phyloP scores from a whole-genome alignment of 2,113 vertebrate genomes.

The Neodontobutis hainanensis region DNA sequence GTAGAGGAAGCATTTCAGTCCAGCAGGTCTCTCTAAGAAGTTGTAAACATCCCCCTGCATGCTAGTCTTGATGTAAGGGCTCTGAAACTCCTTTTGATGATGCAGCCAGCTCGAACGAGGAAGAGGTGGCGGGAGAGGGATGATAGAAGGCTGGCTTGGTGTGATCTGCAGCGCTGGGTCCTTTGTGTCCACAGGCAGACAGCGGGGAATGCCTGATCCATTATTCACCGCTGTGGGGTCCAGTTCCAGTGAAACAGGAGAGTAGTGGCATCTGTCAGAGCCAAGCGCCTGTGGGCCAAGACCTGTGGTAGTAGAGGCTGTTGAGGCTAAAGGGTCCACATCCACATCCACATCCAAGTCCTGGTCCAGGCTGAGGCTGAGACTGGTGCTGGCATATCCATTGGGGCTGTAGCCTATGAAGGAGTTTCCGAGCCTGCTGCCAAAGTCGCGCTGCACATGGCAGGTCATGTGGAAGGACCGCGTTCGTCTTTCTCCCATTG shows the following conservation, averaged over 20 bases:
- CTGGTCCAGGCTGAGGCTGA: slow-evolving; percentile 55
- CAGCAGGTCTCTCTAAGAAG: slow-evolving; percentile 90
- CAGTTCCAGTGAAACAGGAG: slow-evolving; percentile 79
- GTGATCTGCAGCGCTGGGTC: slow-evolving; percentile 65
- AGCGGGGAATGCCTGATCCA: slow-evolving; percentile 71
- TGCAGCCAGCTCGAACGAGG: slow-evolving; percentile 59
- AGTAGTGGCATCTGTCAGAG: slow-evolving; percentile 66
- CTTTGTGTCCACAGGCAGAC: slow-evolving; percentile 55
- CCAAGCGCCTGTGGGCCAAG: slow-evolving; percentile 19
- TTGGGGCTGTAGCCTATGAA: slow-evolving; percentile 62
- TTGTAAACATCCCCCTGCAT: slow-evolving; percentile 90
- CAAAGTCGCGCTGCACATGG: slow-evolving; percentile 61
- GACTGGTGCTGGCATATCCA: slow-evolving; percentile 58
- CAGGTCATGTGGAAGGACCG: slow-evolving; percentile 65
- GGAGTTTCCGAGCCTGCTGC: slow-evolving; percentile 53
- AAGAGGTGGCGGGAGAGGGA: slow-evolving; percentile 39
- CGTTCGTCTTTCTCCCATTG: slow-evolving; percentile 69
- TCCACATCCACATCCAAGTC: slow-evolving; percentile 40
- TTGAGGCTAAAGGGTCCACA: slow-evolving; percentile 29
- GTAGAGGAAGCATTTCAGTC: slow-evolving; percentile 88
- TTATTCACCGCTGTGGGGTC: slow-evolving; percentile 74
- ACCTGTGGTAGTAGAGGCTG: neutral
- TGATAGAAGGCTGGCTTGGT: slow-evolving; percentile 49
- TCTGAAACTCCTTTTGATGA: slow-evolving; percentile 77
- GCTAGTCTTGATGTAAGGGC: slow-evolving; percentile 83